Percentiles rank a stretch among this genome's conserved stretches.
These are phyloP conservation scores for Drosophila leonis DNA, from an alignment of 2,888 invertebrate genomes.

Conservation along the genomic window DNA sequence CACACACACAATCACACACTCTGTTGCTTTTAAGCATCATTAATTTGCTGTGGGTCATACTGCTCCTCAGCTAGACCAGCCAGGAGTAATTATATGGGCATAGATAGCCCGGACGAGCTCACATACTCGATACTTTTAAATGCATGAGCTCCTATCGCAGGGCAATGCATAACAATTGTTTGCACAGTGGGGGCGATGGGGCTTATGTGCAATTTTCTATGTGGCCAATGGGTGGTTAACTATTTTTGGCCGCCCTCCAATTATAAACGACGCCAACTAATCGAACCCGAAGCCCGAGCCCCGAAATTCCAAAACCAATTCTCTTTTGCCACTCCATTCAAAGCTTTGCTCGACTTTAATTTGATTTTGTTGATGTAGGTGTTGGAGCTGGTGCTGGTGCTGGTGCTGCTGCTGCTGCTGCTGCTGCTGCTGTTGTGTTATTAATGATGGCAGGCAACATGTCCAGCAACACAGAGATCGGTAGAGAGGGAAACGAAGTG, in stretches of 20 bases:
- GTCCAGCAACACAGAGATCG: not conserved
- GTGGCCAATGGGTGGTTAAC: slow-evolving; percentile 61
- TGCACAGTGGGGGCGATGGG: not conserved
- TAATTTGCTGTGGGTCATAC: slow-evolving; percentile 61
- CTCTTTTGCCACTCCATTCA: slow-evolving; percentile 4
- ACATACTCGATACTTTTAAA: not conserved
- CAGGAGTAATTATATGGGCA: slow-evolving; percentile 70
- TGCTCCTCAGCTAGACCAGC: slow-evolving; percentile 16
- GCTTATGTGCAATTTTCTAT: slow-evolving; percentile 55
- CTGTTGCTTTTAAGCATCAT: slow-evolving; percentile 67
- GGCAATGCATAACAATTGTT: slow-evolving; percentile 19
- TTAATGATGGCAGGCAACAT: slow-evolving; percentile 57
- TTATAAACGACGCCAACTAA: slow-evolving; percentile 37
- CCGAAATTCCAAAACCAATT: not conserved
- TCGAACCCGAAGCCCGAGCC: slow-evolving; percentile 6
- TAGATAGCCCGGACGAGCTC: slow-evolving; percentile 21
- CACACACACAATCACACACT: slow-evolving; percentile 3
- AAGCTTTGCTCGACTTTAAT: slow-evolving; percentile 51
- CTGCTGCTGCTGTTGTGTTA: slow-evolving; percentile 45
- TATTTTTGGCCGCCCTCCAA: slow-evolving; percentile 49
- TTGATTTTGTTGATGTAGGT: slow-evolving; percentile 70
- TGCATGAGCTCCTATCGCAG: slow-evolving; percentile 1
- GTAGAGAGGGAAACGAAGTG: slow-evolving; percentile 3
- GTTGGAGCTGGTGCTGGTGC: slow-evolving; percentile 9
- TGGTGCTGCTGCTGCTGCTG: not conserved